Percentiles rank a stretch among this genome's conserved stretches.
Evolutionary conservation across 2,888 invertebrate species (phyloP).

Genomic region (Eulithis prunata): DNA sequence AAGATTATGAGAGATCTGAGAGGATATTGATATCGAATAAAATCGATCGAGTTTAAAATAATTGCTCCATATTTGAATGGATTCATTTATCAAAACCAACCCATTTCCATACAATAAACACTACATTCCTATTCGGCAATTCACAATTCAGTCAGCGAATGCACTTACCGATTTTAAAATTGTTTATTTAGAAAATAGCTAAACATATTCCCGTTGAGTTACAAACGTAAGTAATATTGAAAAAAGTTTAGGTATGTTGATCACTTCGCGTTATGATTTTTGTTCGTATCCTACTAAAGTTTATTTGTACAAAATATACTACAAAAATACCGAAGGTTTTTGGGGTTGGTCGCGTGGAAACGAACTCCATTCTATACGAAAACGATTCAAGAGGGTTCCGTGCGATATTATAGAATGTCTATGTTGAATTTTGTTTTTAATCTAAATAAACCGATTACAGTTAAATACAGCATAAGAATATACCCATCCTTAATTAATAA

Average conservation of each 20-base stretch:
- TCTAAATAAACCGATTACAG: no score
- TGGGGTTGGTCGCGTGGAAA: no score
- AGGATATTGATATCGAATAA: no score
- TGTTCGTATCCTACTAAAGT: not conserved
- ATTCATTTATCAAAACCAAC: not conserved
- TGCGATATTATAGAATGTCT: no score
- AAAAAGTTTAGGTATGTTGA: constrained; percentile 15
- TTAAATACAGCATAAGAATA: no score
- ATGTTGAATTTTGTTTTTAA: no score
- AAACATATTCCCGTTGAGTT: constrained; percentile 23
- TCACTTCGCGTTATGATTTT: not conserved
- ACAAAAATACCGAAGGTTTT: not conserved
- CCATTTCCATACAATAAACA: constrained; percentile 18
- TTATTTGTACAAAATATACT: not conserved
- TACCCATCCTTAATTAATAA: not conserved
- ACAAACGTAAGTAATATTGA: constrained; percentile 14
- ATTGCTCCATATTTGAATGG: not conserved
- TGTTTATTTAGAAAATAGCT: constrained; percentile 23
- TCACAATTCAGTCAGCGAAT: constrained; percentile 23
- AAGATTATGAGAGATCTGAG: no score
- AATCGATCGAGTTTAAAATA: not conserved
- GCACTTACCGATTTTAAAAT: constrained; percentile 26
- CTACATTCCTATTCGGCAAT: constrained; percentile 13
- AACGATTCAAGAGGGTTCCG: no score
- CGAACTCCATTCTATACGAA: no score